Conservation (phyloP, 2,888 invertebrate genomes). For the Noctua fimbriata region DNA sequence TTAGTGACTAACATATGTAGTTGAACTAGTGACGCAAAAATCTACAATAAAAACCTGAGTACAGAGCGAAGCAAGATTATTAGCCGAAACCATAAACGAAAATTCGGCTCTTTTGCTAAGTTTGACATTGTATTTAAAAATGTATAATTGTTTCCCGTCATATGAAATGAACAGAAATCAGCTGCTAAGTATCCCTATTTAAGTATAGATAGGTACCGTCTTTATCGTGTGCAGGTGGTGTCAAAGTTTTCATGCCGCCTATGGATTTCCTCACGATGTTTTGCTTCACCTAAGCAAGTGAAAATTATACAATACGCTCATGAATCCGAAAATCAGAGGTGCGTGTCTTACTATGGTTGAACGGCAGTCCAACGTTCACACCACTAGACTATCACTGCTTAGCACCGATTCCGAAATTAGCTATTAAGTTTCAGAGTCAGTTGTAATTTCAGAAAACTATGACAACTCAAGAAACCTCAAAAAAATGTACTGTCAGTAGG, state of each 20-base stretch:
- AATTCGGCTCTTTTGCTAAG: neutral
- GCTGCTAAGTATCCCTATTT: neutral
- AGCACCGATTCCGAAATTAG: neutral
- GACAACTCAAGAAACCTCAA: too few species aligned
- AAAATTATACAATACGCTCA: too few species aligned
- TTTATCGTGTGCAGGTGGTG: too few species aligned
- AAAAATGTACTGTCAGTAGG: too few species aligned
- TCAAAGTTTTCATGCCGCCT: too few species aligned
- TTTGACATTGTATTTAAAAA: neutral
- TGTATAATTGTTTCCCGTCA: neutral
- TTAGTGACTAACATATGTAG: neutral
- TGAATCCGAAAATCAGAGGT: too few species aligned
- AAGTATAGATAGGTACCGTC: neutral
- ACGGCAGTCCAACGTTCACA: too few species aligned
- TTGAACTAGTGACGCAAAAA: neutral
- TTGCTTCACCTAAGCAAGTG: too few species aligned
- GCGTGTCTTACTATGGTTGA: too few species aligned
- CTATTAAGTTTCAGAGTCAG: neutral
- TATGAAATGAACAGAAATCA: neutral
- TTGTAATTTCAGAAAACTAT: neutral
- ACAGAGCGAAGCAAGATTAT: neutral
- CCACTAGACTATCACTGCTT: too few species aligned
- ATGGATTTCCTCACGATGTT: too few species aligned
- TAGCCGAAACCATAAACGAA: neutral
- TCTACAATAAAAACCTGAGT: neutral